Evolutionary conservation across 2,888 invertebrate genomes (phyloP).

Genomic region (Marronus borbonicus): DNA sequence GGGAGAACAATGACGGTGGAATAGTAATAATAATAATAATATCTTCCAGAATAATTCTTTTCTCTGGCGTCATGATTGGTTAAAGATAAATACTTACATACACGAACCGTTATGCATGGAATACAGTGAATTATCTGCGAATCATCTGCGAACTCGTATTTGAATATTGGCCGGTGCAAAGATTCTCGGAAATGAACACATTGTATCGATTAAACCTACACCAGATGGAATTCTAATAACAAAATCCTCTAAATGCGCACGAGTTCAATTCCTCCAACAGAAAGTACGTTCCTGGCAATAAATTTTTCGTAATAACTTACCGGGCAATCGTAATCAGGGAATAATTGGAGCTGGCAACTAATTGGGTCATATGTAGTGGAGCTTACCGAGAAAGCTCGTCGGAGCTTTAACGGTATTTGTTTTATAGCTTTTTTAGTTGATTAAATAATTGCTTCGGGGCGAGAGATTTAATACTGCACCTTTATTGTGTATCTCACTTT

Average conservation of each 20-base stretch:
- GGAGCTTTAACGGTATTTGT: conserved; percentile 24
- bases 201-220: conserved; percentile 7
- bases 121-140: not conserved
- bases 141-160: conserved; percentile 5
- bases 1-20: conserved; percentile 8
- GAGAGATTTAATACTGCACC: not conserved
- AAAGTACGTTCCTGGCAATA: not conserved
- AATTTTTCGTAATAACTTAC: conserved; percentile 6
- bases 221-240: conserved; percentile 9
- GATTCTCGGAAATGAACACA: not conserved
- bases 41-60: conserved; percentile 42
- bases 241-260: conserved; percentile 1
- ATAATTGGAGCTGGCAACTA: conserved; percentile 28
- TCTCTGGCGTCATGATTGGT: conserved; percentile 26
- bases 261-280: not conserved
- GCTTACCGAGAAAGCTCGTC: conserved; percentile 20
- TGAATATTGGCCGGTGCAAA: not conserved
- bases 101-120: not conserved
- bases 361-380: conserved; percentile 20
- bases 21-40: conserved; percentile 43
- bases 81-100: conserved; percentile 31
- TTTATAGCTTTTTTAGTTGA: conserved; percentile 29
- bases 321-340: conserved; percentile 26
- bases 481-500: conserved; percentile 5
- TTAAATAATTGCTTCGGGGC: conserved; percentile 22